These are phyloP conservation scores for Murina feae DNA, from an alignment of 2,113 vertebrate genomes.

Conservation along the genomic window DNA sequence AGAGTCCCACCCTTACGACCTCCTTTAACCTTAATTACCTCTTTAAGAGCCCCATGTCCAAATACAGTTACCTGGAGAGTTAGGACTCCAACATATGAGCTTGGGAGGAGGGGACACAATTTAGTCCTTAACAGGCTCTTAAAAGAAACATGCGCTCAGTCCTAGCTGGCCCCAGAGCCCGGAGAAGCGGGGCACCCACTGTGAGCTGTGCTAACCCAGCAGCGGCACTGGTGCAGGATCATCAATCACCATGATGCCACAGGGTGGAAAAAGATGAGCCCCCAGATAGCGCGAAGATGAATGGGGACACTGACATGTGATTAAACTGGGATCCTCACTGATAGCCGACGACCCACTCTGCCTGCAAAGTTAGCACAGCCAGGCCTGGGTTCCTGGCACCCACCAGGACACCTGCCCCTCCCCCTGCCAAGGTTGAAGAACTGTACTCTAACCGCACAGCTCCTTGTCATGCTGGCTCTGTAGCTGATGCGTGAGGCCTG, in stretches of 20 bases:
- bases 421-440: neutral
- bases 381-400: neutral
- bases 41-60: neutral
- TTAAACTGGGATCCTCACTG: conserved; percentile 64
- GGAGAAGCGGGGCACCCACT: neutral
- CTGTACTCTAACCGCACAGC: neutral
- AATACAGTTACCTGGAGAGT: neutral
- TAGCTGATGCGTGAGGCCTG: neutral
- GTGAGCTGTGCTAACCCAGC: conserved; percentile 47
- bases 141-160: neutral
- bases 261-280: conserved; percentile 56
- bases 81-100: neutral
- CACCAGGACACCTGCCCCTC: rapidly evolving
- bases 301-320: conserved; percentile 68
- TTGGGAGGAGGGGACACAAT: neutral
- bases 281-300: conserved; percentile 73
- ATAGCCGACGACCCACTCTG: neutral
- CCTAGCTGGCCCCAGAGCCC: neutral
- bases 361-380: neutral
- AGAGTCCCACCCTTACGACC: neutral
- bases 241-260: conserved; percentile 71
- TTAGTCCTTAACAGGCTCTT: neutral
- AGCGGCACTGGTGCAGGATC: conserved; percentile 23
- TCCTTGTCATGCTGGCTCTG: neutral
- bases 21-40: neutral